Conservation (phyloP, 2,113 vertebrate species). For the Bubo blakistoni region DNA sequence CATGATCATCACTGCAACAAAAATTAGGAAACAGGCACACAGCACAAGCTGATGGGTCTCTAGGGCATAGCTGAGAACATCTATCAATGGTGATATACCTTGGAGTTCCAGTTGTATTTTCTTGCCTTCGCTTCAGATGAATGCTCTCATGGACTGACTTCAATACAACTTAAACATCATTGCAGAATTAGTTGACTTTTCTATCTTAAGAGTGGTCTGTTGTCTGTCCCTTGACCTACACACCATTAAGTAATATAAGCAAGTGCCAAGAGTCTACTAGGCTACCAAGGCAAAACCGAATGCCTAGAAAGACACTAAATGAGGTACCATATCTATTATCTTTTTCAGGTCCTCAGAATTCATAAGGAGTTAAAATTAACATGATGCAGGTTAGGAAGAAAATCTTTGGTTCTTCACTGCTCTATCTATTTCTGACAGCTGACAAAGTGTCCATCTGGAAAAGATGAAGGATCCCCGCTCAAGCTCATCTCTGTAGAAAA, state of each 20-base stretch:
- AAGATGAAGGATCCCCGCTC: not conserved
- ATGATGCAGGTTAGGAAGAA: not conserved
- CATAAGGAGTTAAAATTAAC: not conserved
- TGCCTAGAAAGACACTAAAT: not conserved
- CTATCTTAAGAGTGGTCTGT: not conserved
- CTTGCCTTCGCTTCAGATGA: not conserved
- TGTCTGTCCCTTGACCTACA: not conserved
- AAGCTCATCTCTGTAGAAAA: not conserved
- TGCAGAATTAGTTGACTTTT: conserved; percentile 2
- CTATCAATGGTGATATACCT: not conserved
- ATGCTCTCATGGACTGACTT: not conserved
- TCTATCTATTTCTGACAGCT: not conserved
- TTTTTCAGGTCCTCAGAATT: not conserved
- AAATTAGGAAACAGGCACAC: not conserved
- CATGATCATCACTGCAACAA: not conserved
- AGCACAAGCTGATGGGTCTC: not conserved
- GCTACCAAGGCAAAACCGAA: not conserved
- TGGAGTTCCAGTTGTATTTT: not conserved
- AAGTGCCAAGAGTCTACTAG: not conserved
- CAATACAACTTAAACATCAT: not conserved
- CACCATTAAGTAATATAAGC: not conserved
- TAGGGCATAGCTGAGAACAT: not conserved
- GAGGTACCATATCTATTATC: not conserved
- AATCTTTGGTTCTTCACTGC: not conserved
- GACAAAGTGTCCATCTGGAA: not conserved